Evolutionary conservation across 2,888 invertebrate species (phyloP).

Genomic region (Griposia aprilina): DNA sequence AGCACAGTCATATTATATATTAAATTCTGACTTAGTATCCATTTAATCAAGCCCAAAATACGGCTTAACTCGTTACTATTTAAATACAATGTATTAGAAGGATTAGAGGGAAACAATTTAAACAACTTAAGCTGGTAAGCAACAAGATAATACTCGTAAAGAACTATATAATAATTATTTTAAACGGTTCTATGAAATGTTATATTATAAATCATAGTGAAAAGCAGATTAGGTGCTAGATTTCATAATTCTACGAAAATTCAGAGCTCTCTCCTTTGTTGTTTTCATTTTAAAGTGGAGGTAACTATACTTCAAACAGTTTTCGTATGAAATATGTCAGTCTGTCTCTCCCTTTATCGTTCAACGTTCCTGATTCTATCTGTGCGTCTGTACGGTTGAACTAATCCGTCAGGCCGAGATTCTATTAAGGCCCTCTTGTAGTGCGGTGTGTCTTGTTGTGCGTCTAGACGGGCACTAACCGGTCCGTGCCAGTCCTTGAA

Average conservation of each 20-base stretch:
- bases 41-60: slow-evolving; percentile 21
- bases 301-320: slow-evolving; percentile 35
- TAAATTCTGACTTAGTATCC: background rate
- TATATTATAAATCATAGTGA: slow-evolving; percentile 16
- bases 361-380: background rate
- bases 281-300: slow-evolving; percentile 1
- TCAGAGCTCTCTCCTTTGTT: slow-evolving; percentile 3
- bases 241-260: slow-evolving; percentile 8
- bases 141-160: background rate
- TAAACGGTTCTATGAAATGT: slow-evolving; percentile 10
- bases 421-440: background rate
- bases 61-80: background rate
- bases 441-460: no score
- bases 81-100: background rate
- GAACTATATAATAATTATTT: background rate
- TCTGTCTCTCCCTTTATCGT: slow-evolving; percentile 16
- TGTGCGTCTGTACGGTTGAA: background rate
- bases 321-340: slow-evolving; percentile 23
- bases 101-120: slow-evolving; percentile 10
- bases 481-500: no score
- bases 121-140: background rate
- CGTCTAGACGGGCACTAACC: no score
- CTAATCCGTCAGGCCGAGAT: background rate
- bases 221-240: background rate
- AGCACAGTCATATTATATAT: background rate